phyloP scores from a whole-genome alignment of 2,113 vertebrate genomes.

The Prionailurus viverrinus region DNA sequence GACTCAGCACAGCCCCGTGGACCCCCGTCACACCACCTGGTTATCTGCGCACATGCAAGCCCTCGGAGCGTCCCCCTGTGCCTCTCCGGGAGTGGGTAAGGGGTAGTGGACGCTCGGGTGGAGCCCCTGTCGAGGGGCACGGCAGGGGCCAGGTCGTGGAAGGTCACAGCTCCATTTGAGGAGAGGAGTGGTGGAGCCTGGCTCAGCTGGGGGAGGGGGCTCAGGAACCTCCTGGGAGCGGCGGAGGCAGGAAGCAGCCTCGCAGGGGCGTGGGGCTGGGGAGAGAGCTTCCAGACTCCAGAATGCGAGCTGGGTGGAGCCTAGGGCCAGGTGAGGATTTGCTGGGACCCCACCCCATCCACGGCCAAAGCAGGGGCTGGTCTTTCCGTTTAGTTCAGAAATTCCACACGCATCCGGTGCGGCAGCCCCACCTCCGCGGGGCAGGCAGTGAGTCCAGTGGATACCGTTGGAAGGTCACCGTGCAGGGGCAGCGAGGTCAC shows the following conservation, averaged over 20 bases:
- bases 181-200: background rate
- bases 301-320: accelerated
- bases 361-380: background rate
- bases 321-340: accelerated
- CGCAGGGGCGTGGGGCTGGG: accelerated
- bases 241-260: background rate
- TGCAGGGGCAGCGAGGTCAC: background rate
- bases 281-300: background rate
- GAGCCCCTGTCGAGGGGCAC: background rate
- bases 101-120: accelerated
- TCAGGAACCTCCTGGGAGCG: background rate
- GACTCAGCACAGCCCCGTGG: background rate
- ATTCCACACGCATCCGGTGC: accelerated
- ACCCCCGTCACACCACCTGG: accelerated
- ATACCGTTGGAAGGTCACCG: background rate
- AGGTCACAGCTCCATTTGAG: no score
- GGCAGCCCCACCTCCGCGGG: accelerated
- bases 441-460: accelerated
- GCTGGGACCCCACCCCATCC: background rate
- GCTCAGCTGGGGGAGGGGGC: background rate
- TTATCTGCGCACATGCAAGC: background rate
- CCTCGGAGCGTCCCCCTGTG: background rate
- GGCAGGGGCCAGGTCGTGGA: accelerated
- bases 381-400: background rate
- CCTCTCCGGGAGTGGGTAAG: background rate